phyloP scores from a whole-genome alignment of 2,113 vertebrate genomes.

The Colistium nudipinnis region DNA sequence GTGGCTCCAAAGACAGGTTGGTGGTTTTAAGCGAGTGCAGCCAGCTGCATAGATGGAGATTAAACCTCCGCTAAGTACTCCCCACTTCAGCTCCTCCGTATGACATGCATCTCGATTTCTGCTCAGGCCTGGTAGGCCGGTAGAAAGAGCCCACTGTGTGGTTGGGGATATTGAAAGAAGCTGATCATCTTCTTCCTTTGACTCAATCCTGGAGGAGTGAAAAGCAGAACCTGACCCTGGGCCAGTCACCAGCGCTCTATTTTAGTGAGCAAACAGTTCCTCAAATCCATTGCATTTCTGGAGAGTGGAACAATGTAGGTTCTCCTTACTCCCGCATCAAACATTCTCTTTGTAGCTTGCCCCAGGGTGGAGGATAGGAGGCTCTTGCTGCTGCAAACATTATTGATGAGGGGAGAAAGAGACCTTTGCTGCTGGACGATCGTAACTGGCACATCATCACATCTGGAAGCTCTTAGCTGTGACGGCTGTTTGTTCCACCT shows the following conservation, averaged over 20 bases:
- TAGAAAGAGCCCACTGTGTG: constrained; percentile 25
- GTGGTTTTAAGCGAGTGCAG: constrained; percentile 19
- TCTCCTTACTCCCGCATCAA: constrained; percentile 35
- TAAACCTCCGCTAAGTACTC: constrained; percentile 25
- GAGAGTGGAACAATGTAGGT: constrained; percentile 26
- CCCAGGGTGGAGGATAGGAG: constrained; percentile 32
- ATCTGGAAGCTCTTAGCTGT: no score
- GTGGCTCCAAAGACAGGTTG: constrained; percentile 23
- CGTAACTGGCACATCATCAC: background rate
- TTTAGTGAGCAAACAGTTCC: constrained; percentile 37
- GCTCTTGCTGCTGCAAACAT: constrained; percentile 13
- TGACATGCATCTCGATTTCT: constrained; percentile 25
- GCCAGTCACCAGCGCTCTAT: constrained; percentile 33
- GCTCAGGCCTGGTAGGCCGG: constrained; percentile 6
- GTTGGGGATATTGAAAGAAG: constrained; percentile 27
- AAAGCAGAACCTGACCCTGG: constrained; percentile 37
- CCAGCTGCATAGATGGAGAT: constrained; percentile 42
- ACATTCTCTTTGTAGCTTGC: constrained; percentile 57
- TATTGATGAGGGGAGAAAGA: constrained; percentile 42
- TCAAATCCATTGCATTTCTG: constrained; percentile 19
- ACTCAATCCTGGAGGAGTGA: constrained; percentile 41
- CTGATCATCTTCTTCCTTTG: constrained; percentile 23
- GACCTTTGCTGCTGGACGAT: constrained; percentile 1
- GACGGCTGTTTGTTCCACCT: background rate
- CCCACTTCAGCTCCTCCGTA: constrained; percentile 1